A percentile compares a stretch with the other conserved stretches of the same genome.
Evolutionary conservation across 2,888 invertebrate genomes (phyloP).

Genomic region (Nomada fabriciana): DNA sequence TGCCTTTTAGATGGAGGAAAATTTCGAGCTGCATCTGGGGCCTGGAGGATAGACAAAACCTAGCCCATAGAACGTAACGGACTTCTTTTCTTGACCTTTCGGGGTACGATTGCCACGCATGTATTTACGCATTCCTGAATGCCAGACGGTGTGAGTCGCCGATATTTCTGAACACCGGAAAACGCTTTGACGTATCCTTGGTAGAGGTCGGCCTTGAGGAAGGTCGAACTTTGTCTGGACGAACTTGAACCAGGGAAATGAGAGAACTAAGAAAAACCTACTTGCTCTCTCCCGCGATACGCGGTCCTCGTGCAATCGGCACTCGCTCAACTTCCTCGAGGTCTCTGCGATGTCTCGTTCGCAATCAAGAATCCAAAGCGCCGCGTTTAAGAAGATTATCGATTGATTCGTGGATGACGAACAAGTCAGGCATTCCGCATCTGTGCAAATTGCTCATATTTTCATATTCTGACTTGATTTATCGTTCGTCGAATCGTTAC

Average conservation of each 20-base stretch:
- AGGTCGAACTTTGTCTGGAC: constrained; percentile 70
- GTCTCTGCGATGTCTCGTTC: background rate
- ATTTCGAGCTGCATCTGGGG: no score
- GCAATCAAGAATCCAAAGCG: no score
- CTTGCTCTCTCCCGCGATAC: constrained; percentile 20
- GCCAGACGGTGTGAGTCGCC: background rate
- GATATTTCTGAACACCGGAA: constrained; percentile 54
- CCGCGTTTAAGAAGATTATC: constrained; percentile 1
- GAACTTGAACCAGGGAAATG: constrained; percentile 47
- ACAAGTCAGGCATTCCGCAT: background rate
- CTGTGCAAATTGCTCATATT: constrained; percentile 26
- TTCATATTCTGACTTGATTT: background rate
- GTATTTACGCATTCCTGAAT: background rate
- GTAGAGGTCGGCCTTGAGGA: constrained; percentile 66
- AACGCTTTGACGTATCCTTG: constrained; percentile 43
- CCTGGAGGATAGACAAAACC: background rate
- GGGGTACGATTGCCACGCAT: constrained; percentile 56
- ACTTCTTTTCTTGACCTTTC: constrained; percentile 51
- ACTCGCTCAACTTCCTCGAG: no score
- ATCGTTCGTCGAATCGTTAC: background rate
- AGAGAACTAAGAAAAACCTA: constrained; percentile 28
- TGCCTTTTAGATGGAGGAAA: no score
- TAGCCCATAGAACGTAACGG: constrained; percentile 16
- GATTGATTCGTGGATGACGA: constrained; percentile 32
- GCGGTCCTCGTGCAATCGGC: constrained; percentile 37